phyloP scores from a whole-genome alignment of 2,797 vertebrate genomes.

The Rousettus madagascariensis region DNA sequence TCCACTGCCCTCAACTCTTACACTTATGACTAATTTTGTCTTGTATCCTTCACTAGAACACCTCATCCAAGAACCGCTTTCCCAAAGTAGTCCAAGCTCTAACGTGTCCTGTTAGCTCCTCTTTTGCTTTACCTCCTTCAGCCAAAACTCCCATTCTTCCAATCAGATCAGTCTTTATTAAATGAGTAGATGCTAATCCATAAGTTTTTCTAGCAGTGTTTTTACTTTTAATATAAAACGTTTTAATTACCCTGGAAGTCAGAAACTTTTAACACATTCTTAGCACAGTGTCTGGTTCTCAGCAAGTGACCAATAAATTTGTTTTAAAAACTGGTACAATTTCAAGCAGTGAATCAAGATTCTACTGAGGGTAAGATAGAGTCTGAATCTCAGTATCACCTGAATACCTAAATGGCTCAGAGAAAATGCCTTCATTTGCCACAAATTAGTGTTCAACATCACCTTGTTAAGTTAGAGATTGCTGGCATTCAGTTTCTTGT shows the following conservation, averaged over 20 bases:
- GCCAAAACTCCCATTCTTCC: background rate
- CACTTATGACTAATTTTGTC: background rate
- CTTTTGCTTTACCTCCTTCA: background rate
- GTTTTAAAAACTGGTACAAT: constrained; percentile 38
- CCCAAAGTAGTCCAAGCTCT: background rate
- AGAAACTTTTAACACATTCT: background rate
- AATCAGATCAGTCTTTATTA: background rate
- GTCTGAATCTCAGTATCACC: background rate
- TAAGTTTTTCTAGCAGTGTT: background rate
- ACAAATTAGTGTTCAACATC: background rate
- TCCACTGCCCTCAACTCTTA: background rate
- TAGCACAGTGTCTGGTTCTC: background rate
- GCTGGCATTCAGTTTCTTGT: background rate
- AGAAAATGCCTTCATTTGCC: background rate
- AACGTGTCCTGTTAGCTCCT: background rate
- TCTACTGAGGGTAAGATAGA: background rate
- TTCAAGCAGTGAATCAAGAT: constrained; percentile 30
- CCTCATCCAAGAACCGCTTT: background rate
- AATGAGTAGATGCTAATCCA: background rate
- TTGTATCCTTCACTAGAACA: background rate
- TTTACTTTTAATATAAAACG: constrained; percentile 36
- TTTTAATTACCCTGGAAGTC: background rate
- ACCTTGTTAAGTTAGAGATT: constrained; percentile 20
- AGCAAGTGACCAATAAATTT: constrained; percentile 45
- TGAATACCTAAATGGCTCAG: background rate